Percentiles rank a stretch among this genome's conserved stretches.
Conservation (phyloP, 2,797 vertebrate genomes). For the Sebastes nivosus region DNA sequence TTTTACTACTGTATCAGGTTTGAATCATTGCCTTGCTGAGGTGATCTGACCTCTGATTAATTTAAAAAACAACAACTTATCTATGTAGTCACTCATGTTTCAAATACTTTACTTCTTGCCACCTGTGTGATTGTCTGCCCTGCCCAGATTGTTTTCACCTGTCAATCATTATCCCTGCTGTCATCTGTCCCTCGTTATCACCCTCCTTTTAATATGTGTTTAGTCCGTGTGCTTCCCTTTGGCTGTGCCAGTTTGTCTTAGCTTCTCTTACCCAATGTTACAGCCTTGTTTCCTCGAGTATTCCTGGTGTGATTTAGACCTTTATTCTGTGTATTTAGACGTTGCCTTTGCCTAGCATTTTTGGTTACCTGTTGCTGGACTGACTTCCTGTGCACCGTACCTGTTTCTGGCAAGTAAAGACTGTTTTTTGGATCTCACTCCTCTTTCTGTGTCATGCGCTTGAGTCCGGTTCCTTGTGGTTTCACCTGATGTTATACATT, state of each 20-base stretch:
- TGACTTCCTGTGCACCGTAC: background rate
- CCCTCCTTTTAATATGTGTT: too few species aligned
- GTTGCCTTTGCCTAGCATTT: too few species aligned
- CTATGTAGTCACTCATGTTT: background rate
- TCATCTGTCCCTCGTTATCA: background rate
- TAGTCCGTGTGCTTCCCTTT: background rate
- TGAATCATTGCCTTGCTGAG: background rate
- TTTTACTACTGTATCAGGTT: background rate
- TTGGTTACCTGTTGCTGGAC: background rate
- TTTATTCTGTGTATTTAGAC: background rate
- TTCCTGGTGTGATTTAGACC: background rate
- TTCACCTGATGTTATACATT: too few species aligned
- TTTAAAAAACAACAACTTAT: background rate
- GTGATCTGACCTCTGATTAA: background rate
- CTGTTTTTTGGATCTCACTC: background rate
- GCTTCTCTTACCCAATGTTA: background rate
- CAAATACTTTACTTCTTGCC: too few species aligned
- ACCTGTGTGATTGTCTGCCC: background rate
- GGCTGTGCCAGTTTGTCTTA: background rate
- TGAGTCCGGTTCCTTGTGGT: too few species aligned
- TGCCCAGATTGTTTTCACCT: background rate
- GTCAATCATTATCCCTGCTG: background rate
- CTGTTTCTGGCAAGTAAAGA: background rate
- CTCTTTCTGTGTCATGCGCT: too few species aligned
- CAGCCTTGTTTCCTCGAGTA: background rate